phyloP scores from a whole-genome alignment of 2,797 vertebrate genomes.

The Alcedo quadribrachys region DNA sequence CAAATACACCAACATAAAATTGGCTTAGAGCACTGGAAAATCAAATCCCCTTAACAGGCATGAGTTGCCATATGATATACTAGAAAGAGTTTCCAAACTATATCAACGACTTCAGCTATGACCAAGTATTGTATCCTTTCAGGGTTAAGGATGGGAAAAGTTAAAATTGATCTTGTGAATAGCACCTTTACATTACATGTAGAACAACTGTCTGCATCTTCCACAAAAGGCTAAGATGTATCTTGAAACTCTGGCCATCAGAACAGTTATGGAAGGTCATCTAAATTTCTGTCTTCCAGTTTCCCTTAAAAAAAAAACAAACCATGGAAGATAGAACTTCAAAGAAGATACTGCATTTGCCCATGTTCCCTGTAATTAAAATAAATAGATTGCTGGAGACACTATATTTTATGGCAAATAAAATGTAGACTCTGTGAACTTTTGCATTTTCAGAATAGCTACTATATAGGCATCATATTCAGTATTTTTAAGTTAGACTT shows the following conservation, averaged over 20 bases:
- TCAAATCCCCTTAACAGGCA: neutral
- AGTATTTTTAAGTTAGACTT: neutral
- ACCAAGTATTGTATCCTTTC: neutral
- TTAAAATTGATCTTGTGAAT: neutral
- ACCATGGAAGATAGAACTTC: neutral
- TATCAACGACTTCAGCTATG: neutral
- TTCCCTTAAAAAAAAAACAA: neutral
- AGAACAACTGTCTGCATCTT: neutral
- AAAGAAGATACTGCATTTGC: neutral
- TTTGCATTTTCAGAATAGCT: neutral
- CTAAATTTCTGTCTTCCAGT: neutral
- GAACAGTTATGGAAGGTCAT: neutral
- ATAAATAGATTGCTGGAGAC: neutral
- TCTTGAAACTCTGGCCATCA: neutral
- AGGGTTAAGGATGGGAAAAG: neutral
- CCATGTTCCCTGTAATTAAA: neutral
- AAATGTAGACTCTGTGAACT: neutral
- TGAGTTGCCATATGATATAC: neutral
- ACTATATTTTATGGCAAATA: neutral
- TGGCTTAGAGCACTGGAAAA: neutral
- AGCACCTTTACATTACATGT: neutral
- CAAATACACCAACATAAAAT: neutral
- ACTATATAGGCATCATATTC: neutral
- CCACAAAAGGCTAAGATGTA: rapidly evolving
- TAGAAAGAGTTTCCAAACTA: neutral